Conservation (phyloP, 2,113 vertebrate species). For the Euleptes europaea region DNA sequence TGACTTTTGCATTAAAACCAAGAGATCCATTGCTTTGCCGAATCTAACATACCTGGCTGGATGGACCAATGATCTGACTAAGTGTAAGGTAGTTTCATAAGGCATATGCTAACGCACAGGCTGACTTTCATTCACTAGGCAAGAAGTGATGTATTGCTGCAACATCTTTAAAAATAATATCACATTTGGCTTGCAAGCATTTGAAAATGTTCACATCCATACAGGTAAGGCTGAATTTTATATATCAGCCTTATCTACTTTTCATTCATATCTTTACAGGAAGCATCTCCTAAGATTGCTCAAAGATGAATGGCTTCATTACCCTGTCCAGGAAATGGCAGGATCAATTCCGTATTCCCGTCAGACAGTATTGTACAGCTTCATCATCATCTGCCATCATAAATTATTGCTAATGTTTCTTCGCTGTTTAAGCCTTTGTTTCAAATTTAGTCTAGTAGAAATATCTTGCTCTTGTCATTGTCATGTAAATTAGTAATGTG, state of each 20-base stretch:
- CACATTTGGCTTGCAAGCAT: neutral
- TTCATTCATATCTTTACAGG: neutral
- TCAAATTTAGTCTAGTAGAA: conserved; percentile 5
- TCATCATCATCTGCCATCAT: neutral
- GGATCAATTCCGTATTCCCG: neutral
- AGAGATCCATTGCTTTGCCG: neutral
- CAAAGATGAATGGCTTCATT: neutral
- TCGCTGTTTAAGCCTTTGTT: conserved; percentile 8
- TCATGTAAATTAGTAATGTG: neutral
- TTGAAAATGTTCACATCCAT: neutral
- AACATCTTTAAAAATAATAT: neutral
- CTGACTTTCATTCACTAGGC: no score
- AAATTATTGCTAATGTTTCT: conserved; percentile 26
- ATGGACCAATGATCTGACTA: neutral
- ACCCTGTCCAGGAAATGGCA: conserved; percentile 11
- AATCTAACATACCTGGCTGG: neutral
- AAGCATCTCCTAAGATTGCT: neutral
- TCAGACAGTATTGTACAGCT: neutral
- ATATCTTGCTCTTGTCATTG: conserved; percentile 16
- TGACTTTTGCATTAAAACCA: neutral
- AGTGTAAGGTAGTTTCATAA: neutral
- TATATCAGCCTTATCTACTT: neutral
- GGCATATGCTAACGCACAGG: neutral
- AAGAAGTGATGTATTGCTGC: neutral
- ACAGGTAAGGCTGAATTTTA: neutral